A percentile compares a stretch with the other conserved stretches of the same genome.
Evolutionary conservation across 2,888 invertebrate species (phyloP).

Genomic region (Epirrita christyi): DNA sequence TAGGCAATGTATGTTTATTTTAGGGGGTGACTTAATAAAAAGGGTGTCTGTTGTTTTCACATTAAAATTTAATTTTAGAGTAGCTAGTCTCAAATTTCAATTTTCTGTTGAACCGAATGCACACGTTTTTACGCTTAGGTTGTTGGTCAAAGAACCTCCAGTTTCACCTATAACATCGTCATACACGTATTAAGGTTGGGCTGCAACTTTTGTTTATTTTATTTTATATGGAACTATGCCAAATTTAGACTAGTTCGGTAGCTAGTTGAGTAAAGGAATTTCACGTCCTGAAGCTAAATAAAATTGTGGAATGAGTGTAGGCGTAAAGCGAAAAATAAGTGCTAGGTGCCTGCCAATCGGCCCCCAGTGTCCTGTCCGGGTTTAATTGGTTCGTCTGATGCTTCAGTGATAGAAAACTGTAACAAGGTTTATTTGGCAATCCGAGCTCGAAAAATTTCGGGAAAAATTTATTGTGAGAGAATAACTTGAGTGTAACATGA

Average conservation of each 20-base stretch:
- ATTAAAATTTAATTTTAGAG: too few relatives aligned
- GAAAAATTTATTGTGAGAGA: background rate
- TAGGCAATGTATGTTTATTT: background rate
- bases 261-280: background rate
- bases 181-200: too few relatives aligned
- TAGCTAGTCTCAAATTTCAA: too few relatives aligned
- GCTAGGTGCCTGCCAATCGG: conserved; percentile 56
- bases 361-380: conserved; percentile 45
- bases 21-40: too few relatives aligned
- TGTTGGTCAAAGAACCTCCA: too few relatives aligned
- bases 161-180: too few relatives aligned
- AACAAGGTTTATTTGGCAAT: conserved; percentile 19
- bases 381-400: conserved; percentile 56
- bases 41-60: too few relatives aligned
- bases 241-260: too few relatives aligned
- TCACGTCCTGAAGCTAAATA: background rate
- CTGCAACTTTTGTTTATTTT: too few relatives aligned
- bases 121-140: too few relatives aligned
- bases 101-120: too few relatives aligned
- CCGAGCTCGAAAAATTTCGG: conserved; percentile 5
- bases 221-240: too few relatives aligned
- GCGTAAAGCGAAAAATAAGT: conserved; percentile 56
- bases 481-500: background rate
- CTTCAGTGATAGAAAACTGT: conserved; percentile 18
- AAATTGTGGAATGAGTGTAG: conserved; percentile 30